A percentile compares a stretch with the other conserved stretches of the same genome.
These are phyloP conservation scores for Tokudaia tokunoshimensis DNA, from an alignment of 2,797 vertebrate genomes.

Conservation along the genomic window DNA sequence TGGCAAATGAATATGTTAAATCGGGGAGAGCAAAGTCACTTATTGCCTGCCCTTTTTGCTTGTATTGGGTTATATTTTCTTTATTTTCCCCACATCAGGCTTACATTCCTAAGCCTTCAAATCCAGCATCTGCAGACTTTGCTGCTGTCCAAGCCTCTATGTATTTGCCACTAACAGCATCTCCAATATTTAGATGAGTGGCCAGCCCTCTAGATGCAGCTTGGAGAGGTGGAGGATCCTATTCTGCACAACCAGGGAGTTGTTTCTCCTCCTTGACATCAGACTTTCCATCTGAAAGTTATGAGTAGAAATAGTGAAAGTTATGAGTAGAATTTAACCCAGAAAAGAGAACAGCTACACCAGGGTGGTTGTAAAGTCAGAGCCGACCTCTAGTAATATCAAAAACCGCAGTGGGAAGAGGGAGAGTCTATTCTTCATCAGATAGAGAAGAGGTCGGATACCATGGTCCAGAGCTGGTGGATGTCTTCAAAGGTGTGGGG, in stretches of 20 bases:
- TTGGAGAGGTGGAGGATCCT: fast-evolving
- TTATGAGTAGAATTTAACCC: not conserved
- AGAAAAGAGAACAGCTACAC: not conserved
- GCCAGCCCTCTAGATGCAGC: not conserved
- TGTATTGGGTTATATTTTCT: constrained; percentile 30
- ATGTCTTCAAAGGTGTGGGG: not conserved
- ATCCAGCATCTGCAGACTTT: not conserved
- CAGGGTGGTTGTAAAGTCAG: not conserved
- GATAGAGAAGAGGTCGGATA: not conserved
- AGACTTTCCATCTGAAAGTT: not conserved
- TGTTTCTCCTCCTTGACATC: not conserved
- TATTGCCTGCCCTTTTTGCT: constrained; percentile 9
- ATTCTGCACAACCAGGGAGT: fast-evolving
- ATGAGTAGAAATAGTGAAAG: not conserved
- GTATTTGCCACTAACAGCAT: not conserved
- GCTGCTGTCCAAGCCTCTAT: not conserved
- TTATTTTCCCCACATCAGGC: not conserved
- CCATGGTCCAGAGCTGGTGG: not conserved
- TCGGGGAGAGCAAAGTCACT: constrained; percentile 39
- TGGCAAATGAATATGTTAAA: constrained; percentile 55
- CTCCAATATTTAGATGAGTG: not conserved
- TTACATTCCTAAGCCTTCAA: constrained; percentile 23
- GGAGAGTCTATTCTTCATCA: fast-evolving
- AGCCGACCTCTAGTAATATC: not conserved
- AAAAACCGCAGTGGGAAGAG: not conserved